Evolutionary conservation across 2,888 invertebrate genomes (phyloP), one percentile per base, ranked within the genome.

Genomic region (Busseola fusca): DNA sequence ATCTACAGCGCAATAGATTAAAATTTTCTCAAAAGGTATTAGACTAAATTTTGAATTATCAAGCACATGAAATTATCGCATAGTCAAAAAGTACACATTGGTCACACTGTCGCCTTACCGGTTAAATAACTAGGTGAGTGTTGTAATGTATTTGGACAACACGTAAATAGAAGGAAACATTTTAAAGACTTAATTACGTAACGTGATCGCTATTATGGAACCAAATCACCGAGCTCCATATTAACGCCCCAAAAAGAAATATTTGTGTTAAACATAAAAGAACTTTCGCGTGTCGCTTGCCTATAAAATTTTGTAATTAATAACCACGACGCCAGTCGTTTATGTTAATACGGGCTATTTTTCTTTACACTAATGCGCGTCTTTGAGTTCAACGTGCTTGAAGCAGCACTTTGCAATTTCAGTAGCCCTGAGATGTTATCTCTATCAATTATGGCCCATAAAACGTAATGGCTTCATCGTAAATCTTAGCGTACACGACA

Each of bases 401-500:
- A 92, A 91, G 90, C 91, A 90, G 91, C 90, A 93, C 93, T 93
- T 94, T 93, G 94, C 94, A 94, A 94, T 94, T 95, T 93, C 91
- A 93, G 91, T 91, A 87, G 91, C 88, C 87, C 91, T 86, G 83
- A 93, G 94, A 95, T 95, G 90, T 87, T 94, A 95, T 95, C 94
- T 94, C 92, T 93, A 94, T 94, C 94, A 95, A 95, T 95, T 95
- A 95, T 94, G 93, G 94, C 86, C 94, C 93, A 94, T 95, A 94
- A 95, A 95, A 94, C 91, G 91, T 94, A 95, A 95, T 95, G 95
- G 93, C 95, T 95, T 94, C 93, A 95, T 95, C 95, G 94, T 95
- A 94, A 94, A 95, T 94, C 94, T 94, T 90, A 89, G 88, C 91
- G 90, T 93, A 94, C 93, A 93, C 94, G 94, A 94, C 94, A 94